Base-by-base conservation (phyloP, 2,113 vertebrate genomes). In the Balaeniceps rex region DNA sequence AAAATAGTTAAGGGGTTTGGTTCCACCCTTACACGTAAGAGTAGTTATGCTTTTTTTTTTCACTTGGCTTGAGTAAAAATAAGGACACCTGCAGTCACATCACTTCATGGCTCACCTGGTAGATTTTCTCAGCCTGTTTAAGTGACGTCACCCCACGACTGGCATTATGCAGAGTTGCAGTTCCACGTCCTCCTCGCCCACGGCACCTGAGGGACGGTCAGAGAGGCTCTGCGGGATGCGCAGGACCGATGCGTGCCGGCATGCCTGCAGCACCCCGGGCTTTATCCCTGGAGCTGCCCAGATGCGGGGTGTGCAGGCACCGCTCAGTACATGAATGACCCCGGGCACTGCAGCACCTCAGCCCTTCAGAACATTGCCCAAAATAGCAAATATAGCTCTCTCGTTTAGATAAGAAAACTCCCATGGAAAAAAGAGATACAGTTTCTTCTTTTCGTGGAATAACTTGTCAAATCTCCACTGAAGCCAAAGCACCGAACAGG, bases 231-330 rank as follows among this genome's bases (percentile, higher is more conserved):
- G 44, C 7, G 4, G 81, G 33, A 25, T 3, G 29, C 14, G 33
- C 14, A 44, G 42, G 49, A 31, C 16, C 1, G 9, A 11, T 8
- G 21, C 3, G 0, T 19, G 24, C n/a, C 7, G 6, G 24, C 4
- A 1, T 12, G 9, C 47, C 25, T 22, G 40, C 44, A 51, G 52
- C 26, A 36, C n/a, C 31, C 68, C 29, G 49, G 29, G 40, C 40
- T 71, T 29, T 33, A 16, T 12, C 80, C 31, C 40, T 23, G 65
- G n/a, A 16, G 42, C 26, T 26, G 12, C 78, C 21, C 61, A 19
- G 18, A 10, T 17, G 51, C n/a, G 28, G 36, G n/a, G 14, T 2
- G 1, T 18, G 24, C 71, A 17, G 24, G 38, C 29, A 25, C 28
- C 38, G 31, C 33, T 51, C 3, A 0, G 84, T 10, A 25, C 11